Conservation (phyloP, 2,113 vertebrate genomes). For the Ictidomys tridecemlineatus region DNA sequence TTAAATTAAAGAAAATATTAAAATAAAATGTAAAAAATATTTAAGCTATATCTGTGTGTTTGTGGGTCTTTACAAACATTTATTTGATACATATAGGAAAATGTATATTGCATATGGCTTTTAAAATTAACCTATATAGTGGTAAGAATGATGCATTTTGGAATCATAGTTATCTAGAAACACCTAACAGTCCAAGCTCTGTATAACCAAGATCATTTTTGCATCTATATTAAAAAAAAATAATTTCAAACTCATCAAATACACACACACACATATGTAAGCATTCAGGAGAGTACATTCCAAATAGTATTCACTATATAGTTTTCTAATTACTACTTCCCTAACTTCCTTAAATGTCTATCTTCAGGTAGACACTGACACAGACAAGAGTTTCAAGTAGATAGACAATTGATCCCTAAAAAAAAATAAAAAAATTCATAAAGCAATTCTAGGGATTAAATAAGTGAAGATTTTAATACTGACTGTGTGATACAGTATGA, state of each 20-base stretch:
- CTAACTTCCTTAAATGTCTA: constrained; percentile 29
- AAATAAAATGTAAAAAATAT: neutral
- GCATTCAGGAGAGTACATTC: neutral
- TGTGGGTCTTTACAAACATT: constrained; percentile 1
- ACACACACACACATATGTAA: neutral
- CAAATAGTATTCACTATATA: constrained; percentile 23
- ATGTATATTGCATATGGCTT: neutral
- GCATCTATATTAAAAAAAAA: constrained; percentile 9
- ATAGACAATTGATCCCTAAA: neutral
- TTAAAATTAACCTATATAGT: neutral
- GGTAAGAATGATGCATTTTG: neutral
- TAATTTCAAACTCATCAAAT: constrained; percentile 21
- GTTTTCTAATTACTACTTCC: constrained; percentile 6
- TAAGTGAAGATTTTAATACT: neutral
- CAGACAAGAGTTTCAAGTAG: neutral
- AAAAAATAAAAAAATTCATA: neutral
- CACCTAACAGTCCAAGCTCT: neutral
- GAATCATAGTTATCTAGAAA: neutral
- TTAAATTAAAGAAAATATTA: constrained; percentile 52
- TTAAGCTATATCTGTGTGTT: neutral
- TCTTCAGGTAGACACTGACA: neutral
- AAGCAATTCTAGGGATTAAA: constrained; percentile 21
- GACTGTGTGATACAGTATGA: neutral
- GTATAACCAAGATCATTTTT: neutral
- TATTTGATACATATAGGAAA: neutral